Percentiles rank a stretch among this genome's conserved stretches.
These are phyloP conservation scores for Pelodiscus sinensis DNA, from an alignment of 2,113 vertebrate genomes.

Conservation along the genomic window DNA sequence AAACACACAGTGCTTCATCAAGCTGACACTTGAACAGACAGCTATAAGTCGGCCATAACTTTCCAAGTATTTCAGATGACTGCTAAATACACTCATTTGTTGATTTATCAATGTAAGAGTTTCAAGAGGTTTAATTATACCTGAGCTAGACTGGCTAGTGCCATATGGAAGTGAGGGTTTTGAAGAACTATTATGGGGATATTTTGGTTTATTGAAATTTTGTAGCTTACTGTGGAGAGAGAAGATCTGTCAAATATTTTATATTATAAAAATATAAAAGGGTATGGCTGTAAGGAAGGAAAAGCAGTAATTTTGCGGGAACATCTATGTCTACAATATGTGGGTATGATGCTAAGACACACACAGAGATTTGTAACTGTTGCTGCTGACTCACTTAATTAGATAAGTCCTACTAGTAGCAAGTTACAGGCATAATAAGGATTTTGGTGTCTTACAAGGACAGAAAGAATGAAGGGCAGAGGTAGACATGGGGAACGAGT, in stretches of 20 bases:
- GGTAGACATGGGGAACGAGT: neutral
- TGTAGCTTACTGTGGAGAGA: conserved; percentile 1
- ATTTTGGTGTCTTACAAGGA: neutral
- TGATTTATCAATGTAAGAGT: neutral
- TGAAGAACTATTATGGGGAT: neutral
- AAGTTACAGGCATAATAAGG: conserved; percentile 23
- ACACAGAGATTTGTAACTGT: conserved; percentile 41
- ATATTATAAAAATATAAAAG: neutral
- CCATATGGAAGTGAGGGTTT: conserved; percentile 24
- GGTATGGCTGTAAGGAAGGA: neutral
- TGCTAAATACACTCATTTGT: neutral
- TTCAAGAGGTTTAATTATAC: conserved; percentile 2
- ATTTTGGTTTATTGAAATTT: too few relatives aligned
- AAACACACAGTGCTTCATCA: too few relatives aligned
- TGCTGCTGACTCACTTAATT: conserved; percentile 42
- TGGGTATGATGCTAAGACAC: neutral
- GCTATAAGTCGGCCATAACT: neutral
- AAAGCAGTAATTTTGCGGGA: neutral
- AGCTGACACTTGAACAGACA: neutral
- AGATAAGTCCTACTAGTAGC: conserved; percentile 50
- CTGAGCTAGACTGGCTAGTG: conserved; percentile 3
- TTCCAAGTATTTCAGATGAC: neutral
- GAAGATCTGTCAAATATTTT: conserved; percentile 47
- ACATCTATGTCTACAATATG: neutral
- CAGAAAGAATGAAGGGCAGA: neutral